Evolutionary conservation across 2,888 invertebrate genomes (phyloP).

Genomic region (Anticlea derivata): DNA sequence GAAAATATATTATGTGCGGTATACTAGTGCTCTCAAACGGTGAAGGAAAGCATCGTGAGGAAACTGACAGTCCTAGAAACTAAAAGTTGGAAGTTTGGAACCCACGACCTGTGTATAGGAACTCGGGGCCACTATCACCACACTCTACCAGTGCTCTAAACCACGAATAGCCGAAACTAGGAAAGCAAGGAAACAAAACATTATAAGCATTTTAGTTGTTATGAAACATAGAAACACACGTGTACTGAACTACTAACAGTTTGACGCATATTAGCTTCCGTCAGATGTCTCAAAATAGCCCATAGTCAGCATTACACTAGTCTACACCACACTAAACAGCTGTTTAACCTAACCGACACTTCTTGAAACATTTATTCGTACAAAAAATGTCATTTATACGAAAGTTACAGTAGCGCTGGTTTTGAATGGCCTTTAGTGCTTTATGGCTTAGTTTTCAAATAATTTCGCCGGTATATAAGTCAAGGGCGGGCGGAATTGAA

Average conservation of each 20-base stretch:
- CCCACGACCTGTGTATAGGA: too few relatives aligned
- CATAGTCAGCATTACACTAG: slow-evolving; percentile 14
- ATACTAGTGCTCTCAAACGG: too few relatives aligned
- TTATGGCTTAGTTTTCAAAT: slow-evolving; percentile 38
- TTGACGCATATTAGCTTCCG: slow-evolving; percentile 41
- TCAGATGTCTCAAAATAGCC: slow-evolving; percentile 32
- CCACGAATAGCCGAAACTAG: too few relatives aligned
- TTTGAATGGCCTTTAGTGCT: slow-evolving; percentile 14
- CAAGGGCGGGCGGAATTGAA: slow-evolving; percentile 69
- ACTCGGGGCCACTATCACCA: too few relatives aligned
- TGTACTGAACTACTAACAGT: slow-evolving; percentile 2
- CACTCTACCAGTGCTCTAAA: too few relatives aligned
- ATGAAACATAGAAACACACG: slow-evolving; percentile 18
- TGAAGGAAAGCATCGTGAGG: too few relatives aligned
- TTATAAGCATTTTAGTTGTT: not conserved
- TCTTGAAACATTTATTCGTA: too few relatives aligned
- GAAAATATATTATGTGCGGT: too few relatives aligned
- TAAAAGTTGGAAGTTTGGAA: too few relatives aligned
- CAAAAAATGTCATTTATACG: not conserved
- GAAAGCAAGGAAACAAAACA: slow-evolving; percentile 51
- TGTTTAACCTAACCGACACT: not conserved
- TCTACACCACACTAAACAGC: slow-evolving; percentile 1
- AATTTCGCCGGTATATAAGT: slow-evolving; percentile 58
- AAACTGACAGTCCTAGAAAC: too few relatives aligned
- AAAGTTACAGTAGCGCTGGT: not conserved